Base-by-base conservation (phyloP, 1,140 invertebrate species). In the Solenopsis invicta region DNA sequence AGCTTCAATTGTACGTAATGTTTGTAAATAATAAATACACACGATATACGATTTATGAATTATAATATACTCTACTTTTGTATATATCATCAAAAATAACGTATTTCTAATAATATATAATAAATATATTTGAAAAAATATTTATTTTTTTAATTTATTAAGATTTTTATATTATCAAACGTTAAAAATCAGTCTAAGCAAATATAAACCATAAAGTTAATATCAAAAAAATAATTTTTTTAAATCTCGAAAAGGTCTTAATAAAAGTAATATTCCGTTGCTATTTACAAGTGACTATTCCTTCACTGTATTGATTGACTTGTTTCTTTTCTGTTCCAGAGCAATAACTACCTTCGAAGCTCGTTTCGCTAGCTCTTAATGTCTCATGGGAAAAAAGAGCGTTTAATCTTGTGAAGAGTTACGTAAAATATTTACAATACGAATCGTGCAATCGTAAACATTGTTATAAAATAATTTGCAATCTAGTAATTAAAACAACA, bases 261-360 rank as follows among this genome's bases (percentile, higher is more conserved):
- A 89, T 80, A 12, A 88, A 67, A 86, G 41, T 67, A 34, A 48
- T 59, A 84, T 72, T 56, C 18, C 9, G 13, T 37, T 52, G 24
- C 8, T 50, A 56, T 48, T 61, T 12, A 72, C 37, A 41, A 61
- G 5, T 52, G n/a, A 29, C 50, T 64, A 29, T 69, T 52, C 56
- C 54, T 50, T 50, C 64, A 29, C 18, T 3, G 29, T 84, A 72
- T 66, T 48, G 29, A 67, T 77, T 69, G 72, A 24, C 24, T 85
- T 75, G 41, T 72, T 67, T 88, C 61, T 56, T 66, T 10, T 21
- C 59, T 89, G 75, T 78, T 84, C 52, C 59, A 37, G 5, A 69
- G 75, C 52, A 88, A 89, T 89, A 89, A 89, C 78, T 81, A 45
- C 61, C 50, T 61, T 34, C 37, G 67, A 45, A 80, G 21, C 52